phyloP scores from a whole-genome alignment of 2,113 vertebrate genomes.

The Plecotus auritus region DNA sequence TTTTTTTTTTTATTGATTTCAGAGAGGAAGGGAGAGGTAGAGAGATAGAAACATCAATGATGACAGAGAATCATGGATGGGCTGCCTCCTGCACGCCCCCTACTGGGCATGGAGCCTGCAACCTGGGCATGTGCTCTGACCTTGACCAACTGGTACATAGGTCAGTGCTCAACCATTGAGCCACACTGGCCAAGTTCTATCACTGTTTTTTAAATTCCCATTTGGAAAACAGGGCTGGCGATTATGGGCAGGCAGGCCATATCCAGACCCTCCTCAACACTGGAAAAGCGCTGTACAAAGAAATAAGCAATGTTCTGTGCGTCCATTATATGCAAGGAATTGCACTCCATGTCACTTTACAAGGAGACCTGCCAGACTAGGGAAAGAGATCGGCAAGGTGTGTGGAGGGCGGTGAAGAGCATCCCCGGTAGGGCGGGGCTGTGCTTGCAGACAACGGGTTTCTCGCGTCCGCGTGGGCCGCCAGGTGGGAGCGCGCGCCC shows the following conservation, averaged over 20 bases:
- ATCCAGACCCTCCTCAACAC: background rate
- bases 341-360: background rate
- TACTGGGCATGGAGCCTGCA: too few species aligned
- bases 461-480: fast-evolving
- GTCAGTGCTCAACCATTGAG: too few species aligned
- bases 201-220: background rate
- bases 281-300: background rate
- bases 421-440: fast-evolving
- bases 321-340: background rate
- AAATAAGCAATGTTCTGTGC: background rate
- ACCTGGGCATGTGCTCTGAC: too few species aligned
- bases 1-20: too few species aligned
- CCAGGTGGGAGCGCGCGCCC: background rate
- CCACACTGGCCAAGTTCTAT: too few species aligned
- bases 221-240: background rate
- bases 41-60: too few species aligned
- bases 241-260: background rate
- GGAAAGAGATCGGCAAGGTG: too few species aligned
- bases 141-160: too few species aligned
- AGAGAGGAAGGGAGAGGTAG: too few species aligned
- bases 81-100: too few species aligned
- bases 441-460: fast-evolving
- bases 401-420: fast-evolving
- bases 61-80: too few species aligned
- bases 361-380: background rate